Evolutionary conservation across 1,140 invertebrate genomes (phyloP), one percentile per base, ranked within the genome.

Genomic region (Drosophila nebulosa): DNA sequence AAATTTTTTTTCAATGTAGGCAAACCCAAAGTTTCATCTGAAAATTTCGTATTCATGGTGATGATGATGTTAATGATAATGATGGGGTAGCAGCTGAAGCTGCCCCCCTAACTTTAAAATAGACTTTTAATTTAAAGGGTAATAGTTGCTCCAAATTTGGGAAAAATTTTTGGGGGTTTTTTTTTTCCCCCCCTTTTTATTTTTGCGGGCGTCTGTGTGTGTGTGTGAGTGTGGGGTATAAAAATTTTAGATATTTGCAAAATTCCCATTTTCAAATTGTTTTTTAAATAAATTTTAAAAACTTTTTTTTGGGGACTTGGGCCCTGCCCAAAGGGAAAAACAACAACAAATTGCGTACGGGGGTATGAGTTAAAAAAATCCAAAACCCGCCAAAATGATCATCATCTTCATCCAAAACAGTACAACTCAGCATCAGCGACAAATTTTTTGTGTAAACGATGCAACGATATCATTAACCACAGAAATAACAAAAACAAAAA

Each of bases 281-380:
- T 46, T 26, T 26, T 50, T n/a, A 77, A 85, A 85, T 81, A 86
- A n/a, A n/a, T n/a, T 85, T 85, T 85, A 51, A 50, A 12, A 18
- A 46, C 61, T 67, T 69, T 66, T 78, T 86, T 88, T n/a, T n/a
- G n/a, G 81, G 67, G 74, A 81, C 83, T 84, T 84, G n/a, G n/a
- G 69, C 51, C 69, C 78, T 85, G 68, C 69, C 74, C 80, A 66
- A 71, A n/a, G n/a, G 69, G 67, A 39, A 32, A 46, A 64, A 61
- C 9, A 59, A 62, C 39, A 27, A 5, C 57, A 61, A 27, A 65
- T 63, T 62, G 62, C 67, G 39, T 46, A 88, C 53, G 63, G 63
- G 72, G 69, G 83, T 67, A 88, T 88, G 83, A 88, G 83, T 88
- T n/a, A 88, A 88, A 88, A 88, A 83, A 88, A 76, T 88, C 74